Percentiles rank a stretch among this genome's conserved stretches.
Evolutionary conservation across 2,888 invertebrate species (phyloP).

Genomic region (Machimus rusticus): DNA sequence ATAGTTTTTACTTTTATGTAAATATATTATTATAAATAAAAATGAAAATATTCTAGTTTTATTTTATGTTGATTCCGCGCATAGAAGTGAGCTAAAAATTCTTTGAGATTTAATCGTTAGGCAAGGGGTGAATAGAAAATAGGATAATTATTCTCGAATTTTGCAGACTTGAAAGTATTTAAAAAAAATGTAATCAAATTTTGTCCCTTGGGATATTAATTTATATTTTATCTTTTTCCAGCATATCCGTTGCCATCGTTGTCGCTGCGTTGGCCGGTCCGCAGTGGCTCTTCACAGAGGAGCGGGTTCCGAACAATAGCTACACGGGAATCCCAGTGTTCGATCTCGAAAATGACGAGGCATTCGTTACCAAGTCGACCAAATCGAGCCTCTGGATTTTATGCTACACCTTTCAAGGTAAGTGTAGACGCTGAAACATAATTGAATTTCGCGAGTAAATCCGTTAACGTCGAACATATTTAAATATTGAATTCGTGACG

Average conservation of each 20-base stretch:
- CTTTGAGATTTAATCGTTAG: no score
- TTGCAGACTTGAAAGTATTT: background rate
- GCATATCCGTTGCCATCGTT: slow-evolving; percentile 62
- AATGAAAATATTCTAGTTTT: no score
- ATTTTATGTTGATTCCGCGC: no score
- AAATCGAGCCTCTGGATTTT: slow-evolving; percentile 63
- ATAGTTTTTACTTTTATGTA: no score
- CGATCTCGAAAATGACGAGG: slow-evolving; percentile 60
- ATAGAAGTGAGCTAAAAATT: no score
- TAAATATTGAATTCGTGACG: background rate
- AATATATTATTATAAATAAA: no score
- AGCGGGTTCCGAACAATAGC: slow-evolving; percentile 79
- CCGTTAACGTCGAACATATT: background rate
- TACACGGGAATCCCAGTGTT: slow-evolving; percentile 75
- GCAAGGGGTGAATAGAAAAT: no score
- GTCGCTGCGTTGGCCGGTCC: slow-evolving; percentile 63
- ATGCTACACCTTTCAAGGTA: slow-evolving; percentile 60
- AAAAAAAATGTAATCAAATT: background rate
- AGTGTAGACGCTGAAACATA: slow-evolving; percentile 27
- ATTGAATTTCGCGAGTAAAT: slow-evolving; percentile 1
- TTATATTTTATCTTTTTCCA: slow-evolving; percentile 49
- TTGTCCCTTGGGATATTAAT: background rate
- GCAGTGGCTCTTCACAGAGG: slow-evolving; percentile 88
- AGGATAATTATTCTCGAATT: background rate
- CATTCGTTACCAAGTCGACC: slow-evolving; percentile 61